phyloP scores from a whole-genome alignment of 2,113 vertebrate genomes.

The Triplophysa tibetana region DNA sequence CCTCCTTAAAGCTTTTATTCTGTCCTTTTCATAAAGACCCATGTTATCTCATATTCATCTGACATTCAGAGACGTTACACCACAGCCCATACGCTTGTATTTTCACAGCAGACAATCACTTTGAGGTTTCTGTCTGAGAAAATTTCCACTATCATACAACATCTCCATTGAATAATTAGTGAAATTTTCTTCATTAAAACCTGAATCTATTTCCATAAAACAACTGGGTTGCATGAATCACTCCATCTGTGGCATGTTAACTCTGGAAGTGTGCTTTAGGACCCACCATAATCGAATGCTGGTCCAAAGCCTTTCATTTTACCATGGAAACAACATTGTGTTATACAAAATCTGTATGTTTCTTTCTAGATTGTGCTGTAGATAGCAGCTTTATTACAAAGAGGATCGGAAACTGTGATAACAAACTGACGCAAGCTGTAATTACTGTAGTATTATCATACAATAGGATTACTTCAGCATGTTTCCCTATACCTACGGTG shows the following conservation, averaged over 20 bases:
- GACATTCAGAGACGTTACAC: constrained; percentile 6
- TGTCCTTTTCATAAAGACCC: constrained; percentile 4
- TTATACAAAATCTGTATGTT: constrained; percentile 2
- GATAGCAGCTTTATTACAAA: background rate
- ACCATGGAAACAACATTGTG: constrained; percentile 29
- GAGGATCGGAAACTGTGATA: background rate
- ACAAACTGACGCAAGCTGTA: background rate
- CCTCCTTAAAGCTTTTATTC: constrained; percentile 5
- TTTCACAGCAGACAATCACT: background rate
- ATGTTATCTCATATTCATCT: constrained; percentile 21
- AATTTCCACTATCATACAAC: background rate
- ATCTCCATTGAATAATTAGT: constrained; percentile 22
- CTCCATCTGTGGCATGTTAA: constrained; percentile 36
- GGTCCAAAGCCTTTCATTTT: constrained; percentile 35
- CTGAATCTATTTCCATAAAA: constrained; percentile 21
- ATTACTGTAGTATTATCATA: background rate
- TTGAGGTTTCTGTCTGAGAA: background rate
- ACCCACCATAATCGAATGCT: constrained; percentile 32
- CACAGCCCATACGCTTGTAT: background rate
- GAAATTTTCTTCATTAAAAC: constrained; percentile 9
- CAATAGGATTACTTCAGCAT: background rate
- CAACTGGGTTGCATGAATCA: constrained; percentile 45
- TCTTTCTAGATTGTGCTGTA: background rate
- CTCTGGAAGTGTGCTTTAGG: constrained; percentile 34
- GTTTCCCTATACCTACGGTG: background rate